Evolutionary conservation across 2,888 invertebrate genomes (phyloP).

Genomic region (Lithosia quadra): DNA sequence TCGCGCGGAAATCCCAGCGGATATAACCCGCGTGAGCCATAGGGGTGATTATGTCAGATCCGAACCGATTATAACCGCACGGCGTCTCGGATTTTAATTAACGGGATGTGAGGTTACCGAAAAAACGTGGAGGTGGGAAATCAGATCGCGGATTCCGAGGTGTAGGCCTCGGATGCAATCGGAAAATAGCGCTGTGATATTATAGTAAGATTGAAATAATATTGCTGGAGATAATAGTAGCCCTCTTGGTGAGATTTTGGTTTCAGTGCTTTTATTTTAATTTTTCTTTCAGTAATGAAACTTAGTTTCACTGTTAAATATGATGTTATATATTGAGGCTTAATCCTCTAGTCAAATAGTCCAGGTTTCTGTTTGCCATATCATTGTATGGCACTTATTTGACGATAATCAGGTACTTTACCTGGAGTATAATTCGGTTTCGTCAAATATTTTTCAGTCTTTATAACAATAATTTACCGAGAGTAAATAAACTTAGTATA

Average conservation of each 20-base stretch:
- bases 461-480: slow-evolving; percentile 50
- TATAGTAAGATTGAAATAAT: too few species aligned
- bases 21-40: too few species aligned
- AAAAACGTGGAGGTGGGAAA: too few species aligned
- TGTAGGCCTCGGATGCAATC: too few species aligned
- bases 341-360: slow-evolving; percentile 54
- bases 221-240: slow-evolving; percentile 5
- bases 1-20: too few species aligned
- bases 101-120: too few species aligned
- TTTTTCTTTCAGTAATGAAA: slow-evolving; percentile 51
- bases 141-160: too few species aligned
- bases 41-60: too few species aligned
- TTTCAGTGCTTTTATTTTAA: slow-evolving; percentile 53
- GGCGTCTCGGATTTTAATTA: too few species aligned
- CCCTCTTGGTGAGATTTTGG: slow-evolving; percentile 59
- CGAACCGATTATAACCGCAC: too few species aligned
- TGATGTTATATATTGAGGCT: slow-evolving; percentile 53
- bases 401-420: slow-evolving; percentile 37
- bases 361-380: slow-evolving; percentile 45
- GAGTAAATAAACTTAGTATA: slow-evolving; percentile 55
- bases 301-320: slow-evolving; percentile 57
- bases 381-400: slow-evolving; percentile 58
- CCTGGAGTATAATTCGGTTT: slow-evolving; percentile 44
- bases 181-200: too few species aligned
- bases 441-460: slow-evolving; percentile 68